Evolutionary conservation across 2,113 vertebrate genomes (phyloP).

Genomic region (Chroicocephalus ridibundus): DNA sequence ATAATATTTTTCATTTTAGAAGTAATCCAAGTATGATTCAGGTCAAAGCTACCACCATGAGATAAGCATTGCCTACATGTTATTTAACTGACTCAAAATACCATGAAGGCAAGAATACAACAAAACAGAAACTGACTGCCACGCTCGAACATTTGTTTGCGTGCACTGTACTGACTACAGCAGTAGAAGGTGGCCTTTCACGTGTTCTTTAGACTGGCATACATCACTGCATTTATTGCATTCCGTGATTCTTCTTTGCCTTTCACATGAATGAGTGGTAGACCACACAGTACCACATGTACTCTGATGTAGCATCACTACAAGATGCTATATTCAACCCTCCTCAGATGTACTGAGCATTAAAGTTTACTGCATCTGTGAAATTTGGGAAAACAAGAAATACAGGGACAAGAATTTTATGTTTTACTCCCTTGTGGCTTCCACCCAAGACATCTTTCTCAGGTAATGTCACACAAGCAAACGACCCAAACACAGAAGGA

Average conservation of each 20-base stretch:
- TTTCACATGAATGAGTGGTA: conserved; percentile 17
- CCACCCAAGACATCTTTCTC: background rate
- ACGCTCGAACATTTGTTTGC: background rate
- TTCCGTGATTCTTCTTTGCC: background rate
- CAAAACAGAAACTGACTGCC: background rate
- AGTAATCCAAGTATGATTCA: background rate
- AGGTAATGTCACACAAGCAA: background rate
- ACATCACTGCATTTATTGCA: background rate
- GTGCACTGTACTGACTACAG: background rate
- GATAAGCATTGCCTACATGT: background rate
- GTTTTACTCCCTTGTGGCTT: background rate
- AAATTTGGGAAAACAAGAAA: background rate
- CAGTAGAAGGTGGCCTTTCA: background rate
- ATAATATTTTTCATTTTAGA: conserved; percentile 20
- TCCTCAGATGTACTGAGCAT: background rate
- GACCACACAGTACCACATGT: conserved; percentile 28
- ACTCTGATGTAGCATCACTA: background rate
- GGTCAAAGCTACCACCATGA: background rate
- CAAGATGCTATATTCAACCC: background rate
- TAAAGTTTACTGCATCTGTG: background rate
- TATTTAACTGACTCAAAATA: background rate
- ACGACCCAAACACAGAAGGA: background rate
- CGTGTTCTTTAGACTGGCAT: background rate
- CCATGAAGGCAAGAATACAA: background rate
- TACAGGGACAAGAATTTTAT: background rate